These are phyloP conservation scores for Sceloporus undulatus DNA, from an alignment of 2,113 vertebrate species.

Conservation along the genomic window DNA sequence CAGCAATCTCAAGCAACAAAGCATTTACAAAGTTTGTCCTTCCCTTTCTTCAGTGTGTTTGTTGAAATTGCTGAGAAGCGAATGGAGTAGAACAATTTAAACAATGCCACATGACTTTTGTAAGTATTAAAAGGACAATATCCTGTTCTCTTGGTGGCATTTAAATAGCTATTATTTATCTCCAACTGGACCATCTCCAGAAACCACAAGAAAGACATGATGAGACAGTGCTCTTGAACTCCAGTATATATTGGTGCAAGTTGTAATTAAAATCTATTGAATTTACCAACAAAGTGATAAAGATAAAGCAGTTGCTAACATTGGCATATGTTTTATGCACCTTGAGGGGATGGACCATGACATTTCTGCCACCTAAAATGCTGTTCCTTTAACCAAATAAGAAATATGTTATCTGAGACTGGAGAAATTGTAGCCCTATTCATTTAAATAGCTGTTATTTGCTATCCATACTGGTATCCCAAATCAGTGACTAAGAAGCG, in stretches of 20 bases:
- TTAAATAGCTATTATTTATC: too few species aligned
- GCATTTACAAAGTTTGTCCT: neutral
- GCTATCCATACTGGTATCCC: neutral
- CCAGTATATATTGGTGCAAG: rapidly evolving
- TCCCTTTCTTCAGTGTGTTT: neutral
- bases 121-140: neutral
- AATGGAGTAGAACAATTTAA: neutral
- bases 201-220: neutral
- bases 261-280: neutral
- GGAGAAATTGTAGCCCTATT: neutral
- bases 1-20: too few species aligned
- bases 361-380: neutral
- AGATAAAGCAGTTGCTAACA: rapidly evolving
- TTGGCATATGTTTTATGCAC: neutral
- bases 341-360: too few species aligned
- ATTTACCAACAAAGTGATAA: rapidly evolving
- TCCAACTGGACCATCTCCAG: neutral
- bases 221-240: neutral
- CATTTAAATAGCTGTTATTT: neutral
- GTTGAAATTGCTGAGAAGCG: slow-evolving; percentile 2
- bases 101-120: neutral
- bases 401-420: neutral
- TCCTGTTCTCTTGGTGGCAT: neutral
- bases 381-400: neutral
- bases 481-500: too few species aligned